These are phyloP conservation scores for Trachelipus rathkii DNA, from an alignment of 1,140 invertebrate genomes.

Conservation along the genomic window DNA sequence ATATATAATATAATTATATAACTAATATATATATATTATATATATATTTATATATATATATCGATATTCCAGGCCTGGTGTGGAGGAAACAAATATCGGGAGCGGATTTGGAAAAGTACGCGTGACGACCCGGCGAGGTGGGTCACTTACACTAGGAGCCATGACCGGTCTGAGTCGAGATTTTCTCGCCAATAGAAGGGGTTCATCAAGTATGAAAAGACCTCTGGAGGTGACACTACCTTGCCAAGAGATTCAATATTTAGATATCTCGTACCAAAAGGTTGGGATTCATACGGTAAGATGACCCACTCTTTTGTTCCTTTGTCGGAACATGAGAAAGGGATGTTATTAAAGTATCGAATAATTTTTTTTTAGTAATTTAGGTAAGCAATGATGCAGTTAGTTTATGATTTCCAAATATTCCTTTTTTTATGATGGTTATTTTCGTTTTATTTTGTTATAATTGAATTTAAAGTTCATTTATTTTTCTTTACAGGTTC, in stretches of 20 bases:
- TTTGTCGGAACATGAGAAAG: neutral
- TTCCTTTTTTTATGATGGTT: too few relatives aligned
- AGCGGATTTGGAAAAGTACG: neutral
- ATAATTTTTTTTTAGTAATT: too few relatives aligned
- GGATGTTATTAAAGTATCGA: too few relatives aligned
- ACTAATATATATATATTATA: slow-evolving; percentile 8
- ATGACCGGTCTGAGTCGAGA: neutral
- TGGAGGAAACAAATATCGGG: neutral
- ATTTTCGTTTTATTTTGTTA: too few relatives aligned
- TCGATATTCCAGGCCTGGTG: neutral
- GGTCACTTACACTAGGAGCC: neutral
- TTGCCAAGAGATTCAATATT: slow-evolving; percentile 44
- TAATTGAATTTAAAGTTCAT: too few relatives aligned
- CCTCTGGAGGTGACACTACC: slow-evolving; percentile 41
- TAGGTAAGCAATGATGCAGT: too few relatives aligned
- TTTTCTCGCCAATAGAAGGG: neutral
- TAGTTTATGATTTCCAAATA: too few relatives aligned
- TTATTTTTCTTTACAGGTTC: slow-evolving; percentile 29
- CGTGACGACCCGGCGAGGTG: neutral
- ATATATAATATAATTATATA: neutral
- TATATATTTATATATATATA: slow-evolving; percentile 18
- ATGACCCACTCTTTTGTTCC: neutral
- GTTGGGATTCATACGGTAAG: slow-evolving; percentile 36
- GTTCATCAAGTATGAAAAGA: slow-evolving; percentile 28
- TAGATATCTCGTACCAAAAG: slow-evolving; percentile 44